Evolutionary conservation across 2,797 vertebrate species (phyloP), one percentile per base, ranked within the genome.

Genomic region (Psittacula derbiana): DNA sequence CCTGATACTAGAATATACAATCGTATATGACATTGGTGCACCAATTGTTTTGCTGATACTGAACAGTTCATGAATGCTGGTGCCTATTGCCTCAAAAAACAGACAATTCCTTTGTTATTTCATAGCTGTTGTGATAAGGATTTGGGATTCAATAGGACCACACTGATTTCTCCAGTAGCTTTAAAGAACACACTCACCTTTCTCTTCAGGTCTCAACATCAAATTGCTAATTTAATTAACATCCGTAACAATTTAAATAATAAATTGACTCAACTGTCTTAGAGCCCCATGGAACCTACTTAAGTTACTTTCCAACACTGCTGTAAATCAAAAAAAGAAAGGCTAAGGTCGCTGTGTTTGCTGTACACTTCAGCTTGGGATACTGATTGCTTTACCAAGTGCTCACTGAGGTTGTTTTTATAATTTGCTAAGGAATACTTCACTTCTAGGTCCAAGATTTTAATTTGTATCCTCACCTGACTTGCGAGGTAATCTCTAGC

Each of bases 331-430:
- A 96, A 97, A 97, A 93, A 61, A 86, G 92, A 97, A 97, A 96
- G 38, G 72, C 86, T 87, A 92, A 91, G 90, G 95, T 97, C 41
- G 1, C 52, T 91, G 80, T 23, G 28, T 96, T 97, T 97, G 96
- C 90, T 95, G 61, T 90, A 85, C 15, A 38, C 91, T 97, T 97
- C 89, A 96, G 33, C 80, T 86, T 76, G 85, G 83, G 88, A 79
- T 76, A 30, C 66, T 98, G 96, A 98, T 98, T 97, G 90, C 93
- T 98, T 98, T 98, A 97, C 97, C 98, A 98, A 98, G 97, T 98
- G 98, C 90, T 98, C 97, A 92, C 93, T 96, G 96, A 93, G 81
- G 65, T 94, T 93, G 80, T 76, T 96, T 96, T 96, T 96, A 58
- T 86, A 92, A 86, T 76, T 86, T 97, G 53, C 65, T 96, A 91